These are phyloP conservation scores for Anthonomus grandis DNA, from an alignment of 1,140 invertebrate species.

Conservation along the genomic window DNA sequence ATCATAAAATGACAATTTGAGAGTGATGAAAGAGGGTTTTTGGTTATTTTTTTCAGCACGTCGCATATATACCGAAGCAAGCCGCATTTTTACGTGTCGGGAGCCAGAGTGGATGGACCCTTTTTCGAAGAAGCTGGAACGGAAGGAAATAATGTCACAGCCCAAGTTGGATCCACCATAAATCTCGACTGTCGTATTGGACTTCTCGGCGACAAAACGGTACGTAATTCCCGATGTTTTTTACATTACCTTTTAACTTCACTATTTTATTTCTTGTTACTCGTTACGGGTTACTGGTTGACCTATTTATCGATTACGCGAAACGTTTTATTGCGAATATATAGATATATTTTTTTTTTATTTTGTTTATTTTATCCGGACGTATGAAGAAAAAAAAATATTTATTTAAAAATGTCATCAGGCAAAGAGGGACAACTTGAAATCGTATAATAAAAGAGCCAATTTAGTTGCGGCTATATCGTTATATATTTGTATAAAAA, in stretches of 20 bases:
- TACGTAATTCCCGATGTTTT: slow-evolving; percentile 51
- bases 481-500: no score
- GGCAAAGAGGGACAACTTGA: no score
- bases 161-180: slow-evolving; percentile 75
- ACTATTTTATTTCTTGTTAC: neutral
- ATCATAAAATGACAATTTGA: neutral
- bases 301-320: no score
- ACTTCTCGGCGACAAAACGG: slow-evolving; percentile 81
- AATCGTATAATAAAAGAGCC: no score
- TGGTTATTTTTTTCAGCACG: slow-evolving; percentile 13
- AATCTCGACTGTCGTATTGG: slow-evolving; percentile 80
- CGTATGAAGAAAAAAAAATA: no score
- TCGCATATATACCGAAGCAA: slow-evolving; percentile 12
- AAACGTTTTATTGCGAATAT: no score
- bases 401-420: no score
- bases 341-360: no score
- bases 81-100: slow-evolving; percentile 52
- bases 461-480: no score
- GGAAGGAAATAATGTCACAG: slow-evolving; percentile 64
- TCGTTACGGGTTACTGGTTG: no score
- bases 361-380: no score
- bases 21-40: slow-evolving; percentile 3
- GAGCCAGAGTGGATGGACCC: slow-evolving; percentile 63
- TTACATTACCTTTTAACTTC: neutral
- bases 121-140: slow-evolving; percentile 73